Evolutionary conservation across 2,797 vertebrate species (phyloP).

Genomic region (Peromyscus eremicus): DNA sequence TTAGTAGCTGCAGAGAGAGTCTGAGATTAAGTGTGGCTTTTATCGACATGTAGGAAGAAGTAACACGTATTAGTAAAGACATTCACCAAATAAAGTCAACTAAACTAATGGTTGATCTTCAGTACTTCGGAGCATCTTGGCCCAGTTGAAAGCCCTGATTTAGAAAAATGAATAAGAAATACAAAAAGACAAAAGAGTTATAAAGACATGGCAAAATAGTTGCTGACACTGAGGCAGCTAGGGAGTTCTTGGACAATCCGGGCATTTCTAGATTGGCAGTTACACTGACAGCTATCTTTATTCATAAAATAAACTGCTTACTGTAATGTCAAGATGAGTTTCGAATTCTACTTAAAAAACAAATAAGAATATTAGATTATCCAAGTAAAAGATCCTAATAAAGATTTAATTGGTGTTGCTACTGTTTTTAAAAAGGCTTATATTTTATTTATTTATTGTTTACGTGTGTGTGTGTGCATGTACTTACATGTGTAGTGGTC

Average conservation of each 20-base stretch:
- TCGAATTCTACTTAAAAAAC: slow-evolving; percentile 30
- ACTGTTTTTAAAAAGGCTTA: background rate
- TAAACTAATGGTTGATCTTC: slow-evolving; percentile 55
- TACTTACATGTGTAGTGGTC: background rate
- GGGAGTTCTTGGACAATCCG: background rate
- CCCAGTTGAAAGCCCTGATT: slow-evolving; percentile 46
- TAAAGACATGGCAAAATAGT: slow-evolving; percentile 33
- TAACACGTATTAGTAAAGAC: background rate
- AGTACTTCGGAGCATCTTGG: background rate
- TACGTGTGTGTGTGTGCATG: background rate
- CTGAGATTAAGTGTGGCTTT: slow-evolving; percentile 56
- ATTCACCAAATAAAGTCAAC: background rate
- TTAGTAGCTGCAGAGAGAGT: slow-evolving; percentile 38
- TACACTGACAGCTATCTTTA: slow-evolving; percentile 29
- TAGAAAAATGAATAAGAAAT: slow-evolving; percentile 58
- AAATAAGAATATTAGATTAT: background rate
- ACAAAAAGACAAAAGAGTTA: slow-evolving; percentile 5
- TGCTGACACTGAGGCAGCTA: slow-evolving; percentile 29
- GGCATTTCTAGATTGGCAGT: background rate
- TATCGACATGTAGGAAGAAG: background rate
- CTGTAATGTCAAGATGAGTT: slow-evolving; percentile 1
- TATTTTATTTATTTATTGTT: background rate
- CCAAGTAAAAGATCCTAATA: slow-evolving; percentile 12
- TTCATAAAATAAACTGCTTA: slow-evolving; percentile 1
- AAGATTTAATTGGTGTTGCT: background rate